A percentile compares a stretch with the other conserved stretches of the same genome.
These are phyloP conservation scores for Agriopis aurantiaria DNA, from an alignment of 2,888 invertebrate species.

Conservation along the genomic window DNA sequence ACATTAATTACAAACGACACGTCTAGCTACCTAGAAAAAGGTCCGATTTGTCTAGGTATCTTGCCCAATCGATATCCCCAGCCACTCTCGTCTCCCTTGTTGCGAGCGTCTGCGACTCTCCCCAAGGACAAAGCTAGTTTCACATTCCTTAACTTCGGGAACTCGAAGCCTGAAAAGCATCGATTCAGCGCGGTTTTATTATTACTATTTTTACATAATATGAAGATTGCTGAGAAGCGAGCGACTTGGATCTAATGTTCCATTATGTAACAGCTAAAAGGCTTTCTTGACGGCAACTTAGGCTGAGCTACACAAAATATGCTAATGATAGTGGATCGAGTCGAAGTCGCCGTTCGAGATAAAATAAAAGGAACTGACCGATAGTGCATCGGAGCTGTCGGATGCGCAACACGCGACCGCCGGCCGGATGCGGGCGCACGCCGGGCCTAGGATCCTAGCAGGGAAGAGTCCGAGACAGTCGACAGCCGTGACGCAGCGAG, in stretches of 20 bases:
- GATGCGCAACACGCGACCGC: constrained; percentile 80
- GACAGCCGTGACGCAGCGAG: constrained; percentile 54
- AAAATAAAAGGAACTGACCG: constrained; percentile 70
- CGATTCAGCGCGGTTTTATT: constrained; percentile 3
- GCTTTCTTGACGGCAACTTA: constrained; percentile 37
- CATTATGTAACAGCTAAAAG: constrained; percentile 64
- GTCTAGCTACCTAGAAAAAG: constrained; percentile 47
- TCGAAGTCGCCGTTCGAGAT: constrained; percentile 30
- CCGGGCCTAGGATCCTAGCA: constrained; percentile 57
- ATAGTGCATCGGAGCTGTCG: constrained; percentile 82
- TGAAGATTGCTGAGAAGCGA: constrained; percentile 45
- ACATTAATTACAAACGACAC: constrained; percentile 48
- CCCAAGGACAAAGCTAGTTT: constrained; percentile 59
- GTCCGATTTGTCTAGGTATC: constrained; percentile 48
- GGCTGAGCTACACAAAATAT: constrained; percentile 8
- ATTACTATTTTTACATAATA: constrained; percentile 46
- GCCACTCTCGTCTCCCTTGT: constrained; percentile 36
- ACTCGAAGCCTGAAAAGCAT: constrained; percentile 14
- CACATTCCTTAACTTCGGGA: constrained; percentile 28
- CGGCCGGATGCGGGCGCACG: constrained; percentile 63
- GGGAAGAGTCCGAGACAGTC: constrained; percentile 58
- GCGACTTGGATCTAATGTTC: constrained; percentile 55
- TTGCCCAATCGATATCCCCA: constrained; percentile 46
- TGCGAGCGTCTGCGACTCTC: constrained; percentile 42
- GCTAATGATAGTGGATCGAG: constrained; percentile 7